Evolutionary conservation across 37 sponge, comb jelly and placozoan species (phyloP), one percentile per base, ranked within the genome.

Genomic region (Halisarca cf. caerulea): DNA sequence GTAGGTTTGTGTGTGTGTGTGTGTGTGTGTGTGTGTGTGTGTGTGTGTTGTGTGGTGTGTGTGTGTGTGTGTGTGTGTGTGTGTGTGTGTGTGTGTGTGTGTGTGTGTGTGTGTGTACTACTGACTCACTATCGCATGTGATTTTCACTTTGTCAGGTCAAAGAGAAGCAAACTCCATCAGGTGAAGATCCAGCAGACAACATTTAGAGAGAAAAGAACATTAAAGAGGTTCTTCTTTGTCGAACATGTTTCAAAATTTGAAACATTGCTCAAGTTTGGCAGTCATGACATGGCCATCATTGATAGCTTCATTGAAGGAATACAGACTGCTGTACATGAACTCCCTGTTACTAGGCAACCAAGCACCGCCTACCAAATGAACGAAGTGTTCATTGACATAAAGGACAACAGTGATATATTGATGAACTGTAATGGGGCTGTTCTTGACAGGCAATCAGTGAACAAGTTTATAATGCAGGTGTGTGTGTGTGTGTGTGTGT

Each of bases 371-470:
- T 95, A 95, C 83, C 45, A 82, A 20, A 87, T 89, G 74, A 95
- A 95, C 77, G 95, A 95, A 78, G 92, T 95, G 38, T 95, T 95
- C 74, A 64, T 95, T 17, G 95, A 95, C 69, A 86, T 95, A 60
- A 91, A 91, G 75, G 95, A 95, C 57, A 51, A 81, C 42, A 86
- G 92, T 0, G 81, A 89, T 36, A 95, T 95, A 30, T 66, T 95
- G 74, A 95, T 95, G 95, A 95, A 91, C 82, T 91, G 95, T 59
- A 89, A 95, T 77, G 95, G 95, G 23, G 92, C 95, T 0, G 95
- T 95, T 0, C 66, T 95, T 54, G 95, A 95, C 54, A 71, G 95
- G 41, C 73, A 79, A 53, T 91, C 92, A 8, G 81, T 87, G 18
- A 91, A 89, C 43, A 32, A 89, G n/a, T 40, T 95, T 39, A 86